A percentile compares a stretch with the other conserved stretches of the same genome.
Conservation (phyloP, 2,888 invertebrate species). For the Pseudeuparius sepicola region DNA sequence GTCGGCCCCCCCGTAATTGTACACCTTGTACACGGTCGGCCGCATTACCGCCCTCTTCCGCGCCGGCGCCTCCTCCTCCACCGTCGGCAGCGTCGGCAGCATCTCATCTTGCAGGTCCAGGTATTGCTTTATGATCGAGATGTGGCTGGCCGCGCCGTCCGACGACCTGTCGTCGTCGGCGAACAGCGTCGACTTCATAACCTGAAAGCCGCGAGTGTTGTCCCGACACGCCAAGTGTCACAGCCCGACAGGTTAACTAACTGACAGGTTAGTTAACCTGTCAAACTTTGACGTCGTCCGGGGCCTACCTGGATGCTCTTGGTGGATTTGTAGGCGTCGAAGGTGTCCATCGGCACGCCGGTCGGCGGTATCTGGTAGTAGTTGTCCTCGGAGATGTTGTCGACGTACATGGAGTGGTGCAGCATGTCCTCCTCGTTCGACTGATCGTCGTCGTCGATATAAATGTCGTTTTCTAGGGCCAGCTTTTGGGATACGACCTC, state of each 20-base stretch:
- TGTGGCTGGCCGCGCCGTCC: constrained; percentile 23
- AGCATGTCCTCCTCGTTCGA: constrained; percentile 25
- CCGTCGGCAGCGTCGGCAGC: constrained; percentile 20
- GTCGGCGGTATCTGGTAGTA: constrained; percentile 20
- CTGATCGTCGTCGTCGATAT: constrained; percentile 21
- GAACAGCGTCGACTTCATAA: constrained; percentile 29
- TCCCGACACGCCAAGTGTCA: too few species aligned
- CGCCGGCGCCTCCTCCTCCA: constrained; percentile 18
- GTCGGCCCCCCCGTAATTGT: constrained; percentile 19
- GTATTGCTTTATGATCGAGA: constrained; percentile 26
- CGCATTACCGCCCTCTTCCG: constrained; percentile 21
- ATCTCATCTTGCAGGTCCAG: constrained; percentile 26
- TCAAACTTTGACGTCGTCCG: too few species aligned
- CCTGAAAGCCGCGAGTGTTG: constrained; percentile 15
- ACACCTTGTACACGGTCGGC: constrained; percentile 25
- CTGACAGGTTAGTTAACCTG: too few species aligned
- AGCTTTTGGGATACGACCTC: too few species aligned
- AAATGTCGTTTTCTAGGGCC: constrained; percentile 24
- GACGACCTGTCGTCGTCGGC: constrained; percentile 28
- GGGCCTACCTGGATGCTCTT: constrained; percentile 23
- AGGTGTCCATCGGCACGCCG: constrained; percentile 22
- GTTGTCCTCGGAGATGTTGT: constrained; percentile 27
- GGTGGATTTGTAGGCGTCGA: constrained; percentile 20
- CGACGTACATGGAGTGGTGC: constrained; percentile 28
- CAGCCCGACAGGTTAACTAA: too few species aligned